Evolutionary conservation across 2,113 vertebrate genomes (phyloP).

Genomic region (Odocoileus hemionus): DNA sequence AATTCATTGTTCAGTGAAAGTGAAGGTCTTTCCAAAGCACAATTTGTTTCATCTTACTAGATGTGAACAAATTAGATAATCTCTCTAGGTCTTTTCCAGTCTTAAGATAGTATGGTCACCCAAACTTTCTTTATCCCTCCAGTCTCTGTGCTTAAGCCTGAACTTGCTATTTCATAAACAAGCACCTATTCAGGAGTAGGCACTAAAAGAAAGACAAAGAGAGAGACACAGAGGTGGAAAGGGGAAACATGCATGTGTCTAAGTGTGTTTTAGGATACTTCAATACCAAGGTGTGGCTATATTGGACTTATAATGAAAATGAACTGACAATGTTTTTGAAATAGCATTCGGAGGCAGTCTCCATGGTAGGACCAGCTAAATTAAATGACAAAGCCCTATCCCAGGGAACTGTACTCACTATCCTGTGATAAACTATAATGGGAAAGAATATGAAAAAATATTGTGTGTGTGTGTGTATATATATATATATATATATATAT

Average conservation of each 20-base stretch:
- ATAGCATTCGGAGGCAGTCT: background rate
- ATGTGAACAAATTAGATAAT: background rate
- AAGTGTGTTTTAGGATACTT: background rate
- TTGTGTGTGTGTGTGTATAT: background rate
- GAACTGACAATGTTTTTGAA: constrained; percentile 16
- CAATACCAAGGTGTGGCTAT: background rate
- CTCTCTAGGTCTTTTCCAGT: background rate
- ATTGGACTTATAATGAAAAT: background rate
- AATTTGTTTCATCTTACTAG: constrained; percentile 25
- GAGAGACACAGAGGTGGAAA: background rate
- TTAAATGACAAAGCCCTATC: background rate
- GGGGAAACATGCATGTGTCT: background rate
- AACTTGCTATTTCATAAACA: background rate
- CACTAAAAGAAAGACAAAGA: background rate
- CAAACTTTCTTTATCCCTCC: background rate
- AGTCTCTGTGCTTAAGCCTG: constrained; percentile 11
- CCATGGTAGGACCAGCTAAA: background rate
- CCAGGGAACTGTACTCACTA: background rate
- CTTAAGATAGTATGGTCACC: background rate
- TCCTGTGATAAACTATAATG: background rate
- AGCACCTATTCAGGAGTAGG: background rate
- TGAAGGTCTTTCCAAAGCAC: constrained; percentile 35
- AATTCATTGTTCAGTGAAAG: constrained; percentile 45
- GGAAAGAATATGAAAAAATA: background rate
- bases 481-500: background rate